These are phyloP conservation scores for Zosterops borbonicus DNA, from an alignment of 2,113 vertebrate genomes.

Conservation along the genomic window DNA sequence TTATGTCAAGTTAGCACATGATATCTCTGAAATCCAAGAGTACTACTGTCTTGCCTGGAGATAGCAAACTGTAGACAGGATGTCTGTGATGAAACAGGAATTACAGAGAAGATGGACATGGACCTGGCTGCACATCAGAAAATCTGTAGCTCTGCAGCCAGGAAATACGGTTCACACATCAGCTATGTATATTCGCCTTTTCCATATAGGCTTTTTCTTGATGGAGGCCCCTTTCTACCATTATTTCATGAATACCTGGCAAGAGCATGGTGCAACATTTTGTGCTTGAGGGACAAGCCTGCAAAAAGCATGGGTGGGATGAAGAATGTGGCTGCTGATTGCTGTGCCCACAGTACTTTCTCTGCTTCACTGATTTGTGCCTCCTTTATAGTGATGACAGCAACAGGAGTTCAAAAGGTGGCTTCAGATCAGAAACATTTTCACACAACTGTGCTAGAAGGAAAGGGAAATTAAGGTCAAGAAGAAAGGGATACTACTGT, in stretches of 20 bases:
- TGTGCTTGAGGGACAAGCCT: not conserved
- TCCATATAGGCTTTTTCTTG: not conserved
- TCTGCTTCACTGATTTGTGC: conserved; percentile 26
- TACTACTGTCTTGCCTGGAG: not conserved
- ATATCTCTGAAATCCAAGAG: not conserved
- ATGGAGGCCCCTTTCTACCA: not conserved
- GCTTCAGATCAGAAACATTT: not conserved
- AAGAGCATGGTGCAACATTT: not conserved
- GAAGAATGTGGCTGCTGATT: not conserved
- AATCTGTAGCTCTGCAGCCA: not conserved
- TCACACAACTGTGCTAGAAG: not conserved
- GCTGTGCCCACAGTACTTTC: conserved; percentile 11
- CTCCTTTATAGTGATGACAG: conserved; percentile 8
- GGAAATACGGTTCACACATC: not conserved
- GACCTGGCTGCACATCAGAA: not conserved
- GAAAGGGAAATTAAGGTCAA: conserved; percentile 27
- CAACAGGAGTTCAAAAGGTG: conserved; percentile 7
- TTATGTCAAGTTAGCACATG: not conserved
- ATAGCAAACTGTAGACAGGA: not conserved
- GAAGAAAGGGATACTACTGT: not conserved
- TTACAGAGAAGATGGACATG: not conserved
- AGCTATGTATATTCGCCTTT: not conserved
- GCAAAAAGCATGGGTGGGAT: not conserved
- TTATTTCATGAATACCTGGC: not conserved
- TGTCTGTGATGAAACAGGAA: not conserved